Evolutionary conservation across 2,797 vertebrate genomes (phyloP).

Genomic region (Clarias pachynema): DNA sequence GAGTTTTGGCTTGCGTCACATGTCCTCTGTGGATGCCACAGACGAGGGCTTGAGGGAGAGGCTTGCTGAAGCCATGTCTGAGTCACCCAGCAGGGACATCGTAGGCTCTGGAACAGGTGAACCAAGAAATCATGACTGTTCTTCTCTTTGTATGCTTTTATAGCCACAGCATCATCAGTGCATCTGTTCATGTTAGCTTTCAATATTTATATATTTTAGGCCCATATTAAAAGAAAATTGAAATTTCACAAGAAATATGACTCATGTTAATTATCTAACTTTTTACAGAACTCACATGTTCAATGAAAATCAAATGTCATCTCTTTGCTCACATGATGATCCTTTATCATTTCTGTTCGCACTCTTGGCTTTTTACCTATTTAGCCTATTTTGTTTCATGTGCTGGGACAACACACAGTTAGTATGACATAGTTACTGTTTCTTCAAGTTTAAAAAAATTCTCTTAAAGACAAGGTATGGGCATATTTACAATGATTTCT

Average conservation of each 20-base stretch:
- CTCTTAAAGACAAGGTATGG: slow-evolving; percentile 37
- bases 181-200: not conserved
- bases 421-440: slow-evolving; percentile 1
- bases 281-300: not conserved
- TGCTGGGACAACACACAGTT: slow-evolving; percentile 34
- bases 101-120: slow-evolving; percentile 94
- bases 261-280: not conserved
- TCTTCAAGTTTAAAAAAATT: slow-evolving; percentile 36
- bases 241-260: slow-evolving; percentile 3
- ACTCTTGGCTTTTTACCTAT: slow-evolving; percentile 38
- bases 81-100: slow-evolving; percentile 91
- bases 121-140: slow-evolving; percentile 31
- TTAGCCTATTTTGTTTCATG: slow-evolving; percentile 51
- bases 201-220: not conserved
- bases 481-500: slow-evolving; percentile 51
- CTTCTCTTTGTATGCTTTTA: not conserved
- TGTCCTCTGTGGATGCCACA: slow-evolving; percentile 84
- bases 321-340: not conserved
- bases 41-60: slow-evolving; percentile 95
- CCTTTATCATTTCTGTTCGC: slow-evolving; percentile 35
- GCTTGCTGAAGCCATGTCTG: slow-evolving; percentile 96
- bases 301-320: not conserved
- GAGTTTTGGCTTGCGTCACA: slow-evolving; percentile 90
- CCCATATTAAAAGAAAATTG: slow-evolving; percentile 14
- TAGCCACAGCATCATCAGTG: not conserved